Evolutionary conservation across 2,797 vertebrate genomes (phyloP), one percentile per base, ranked within the genome.

Genomic region (Scarus forsteni): DNA sequence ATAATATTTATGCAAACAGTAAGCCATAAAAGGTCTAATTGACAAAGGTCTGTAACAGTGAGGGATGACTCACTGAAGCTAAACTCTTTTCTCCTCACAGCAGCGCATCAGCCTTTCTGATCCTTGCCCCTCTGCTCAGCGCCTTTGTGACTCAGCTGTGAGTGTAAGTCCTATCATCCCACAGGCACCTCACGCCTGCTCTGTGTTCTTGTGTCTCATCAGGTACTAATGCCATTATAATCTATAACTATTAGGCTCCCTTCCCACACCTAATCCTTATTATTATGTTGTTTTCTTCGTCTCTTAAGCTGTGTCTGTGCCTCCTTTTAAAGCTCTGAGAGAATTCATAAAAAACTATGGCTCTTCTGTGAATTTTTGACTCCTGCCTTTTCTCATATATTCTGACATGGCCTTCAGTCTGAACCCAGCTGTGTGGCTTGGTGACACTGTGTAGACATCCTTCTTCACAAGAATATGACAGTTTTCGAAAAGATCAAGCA

Each of bases 191-290:
- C 44, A 5, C 60, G 39, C 72, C 73, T 27, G 66, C 69, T 60
- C 65, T 45, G 44, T 56, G 66, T 60, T 18, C 85, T 84, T 40
- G 49, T 63, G 60, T 82, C 80, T 79, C 76, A 62, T 63, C 70
- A 76, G 72, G 84, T 77, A 77, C 70, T 87, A 84, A 86, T 81
- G 63, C 61, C 52, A 66, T 86, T 79, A 80, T 86, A 84, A 85
- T 89, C 74, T 74, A 35, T 54, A 52, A 10, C 70, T 44, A 80
- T 85, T 78, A 79, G 70, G 66, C 56, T 80, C 67, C 73, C 75
- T 67, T 70, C 57, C 79, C 51, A 0, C 66, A 70, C 58, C 62
- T 81, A 79, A 83, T 84, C 86, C 60, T 0, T 65, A 62, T 61
- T 89, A 71, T 81, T 61, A 69, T 81, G 71, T 73, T 71, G 63